phyloP scores from a whole-genome alignment of 1,140 invertebrate genomes.

The Drosophila yakuba region DNA sequence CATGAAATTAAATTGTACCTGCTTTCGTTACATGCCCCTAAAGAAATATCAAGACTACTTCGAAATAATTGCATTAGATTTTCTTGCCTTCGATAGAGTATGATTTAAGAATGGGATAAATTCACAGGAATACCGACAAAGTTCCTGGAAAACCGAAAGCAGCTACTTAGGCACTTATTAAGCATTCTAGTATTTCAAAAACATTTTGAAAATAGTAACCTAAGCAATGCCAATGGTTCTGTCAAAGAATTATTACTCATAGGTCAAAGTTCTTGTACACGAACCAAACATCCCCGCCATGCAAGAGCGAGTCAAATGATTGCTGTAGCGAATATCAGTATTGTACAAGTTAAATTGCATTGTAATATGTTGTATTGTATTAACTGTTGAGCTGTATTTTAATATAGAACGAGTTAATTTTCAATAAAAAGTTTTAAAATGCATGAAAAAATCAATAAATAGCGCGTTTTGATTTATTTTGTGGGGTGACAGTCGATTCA shows the following conservation, averaged over 20 bases:
- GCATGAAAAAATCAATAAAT: constrained; percentile 31
- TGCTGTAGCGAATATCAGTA: constrained; percentile 15
- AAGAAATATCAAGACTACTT: constrained; percentile 49
- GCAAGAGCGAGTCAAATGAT: constrained; percentile 10
- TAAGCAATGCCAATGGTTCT: constrained; percentile 15
- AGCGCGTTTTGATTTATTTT: constrained; percentile 6
- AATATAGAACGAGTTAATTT: constrained; percentile 79
- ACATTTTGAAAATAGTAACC: constrained; percentile 5
- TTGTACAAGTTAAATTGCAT: constrained; percentile 56
- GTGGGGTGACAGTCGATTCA: background rate
- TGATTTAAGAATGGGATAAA: constrained; percentile 13
- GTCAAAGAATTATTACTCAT: constrained; percentile 15
- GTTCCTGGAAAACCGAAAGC: constrained; percentile 25
- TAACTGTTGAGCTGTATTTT: constrained; percentile 83
- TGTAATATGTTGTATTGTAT: constrained; percentile 81
- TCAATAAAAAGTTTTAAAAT: constrained; percentile 77
- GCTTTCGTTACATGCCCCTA: constrained; percentile 13
- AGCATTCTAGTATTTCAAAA: constrained; percentile 27
- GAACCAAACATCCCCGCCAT: background rate
- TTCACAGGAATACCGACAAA: constrained; percentile 17
- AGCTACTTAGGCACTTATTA: constrained; percentile 50
- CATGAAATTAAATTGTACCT: background rate
- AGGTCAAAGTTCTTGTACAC: constrained; percentile 23
- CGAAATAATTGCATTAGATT: constrained; percentile 14
- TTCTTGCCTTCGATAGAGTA: constrained; percentile 5